These are phyloP conservation scores for Drosophila gunungcola DNA, from an alignment of 1,140 invertebrate species.

Conservation along the genomic window DNA sequence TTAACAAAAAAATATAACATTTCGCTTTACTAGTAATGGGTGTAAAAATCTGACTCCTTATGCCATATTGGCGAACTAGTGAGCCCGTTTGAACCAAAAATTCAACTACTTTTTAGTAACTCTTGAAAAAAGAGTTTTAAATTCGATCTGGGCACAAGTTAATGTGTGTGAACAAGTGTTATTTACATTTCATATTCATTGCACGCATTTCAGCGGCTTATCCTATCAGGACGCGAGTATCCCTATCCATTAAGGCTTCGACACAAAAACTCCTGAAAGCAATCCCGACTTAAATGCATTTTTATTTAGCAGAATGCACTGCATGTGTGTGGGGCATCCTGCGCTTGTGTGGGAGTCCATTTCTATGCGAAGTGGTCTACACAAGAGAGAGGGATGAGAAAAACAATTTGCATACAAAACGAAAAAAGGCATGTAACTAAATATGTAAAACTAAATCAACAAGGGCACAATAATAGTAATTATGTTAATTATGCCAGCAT, in stretches of 20 bases:
- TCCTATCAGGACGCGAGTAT: not conserved
- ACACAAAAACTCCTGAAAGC: constrained; percentile 18
- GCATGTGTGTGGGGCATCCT: not conserved
- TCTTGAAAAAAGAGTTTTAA: too few relatives aligned
- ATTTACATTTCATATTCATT: constrained; percentile 39
- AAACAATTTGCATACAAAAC: constrained; percentile 74
- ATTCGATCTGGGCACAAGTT: too few relatives aligned
- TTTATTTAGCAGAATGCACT: constrained; percentile 12
- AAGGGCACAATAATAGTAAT: constrained; percentile 77
- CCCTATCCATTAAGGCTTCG: constrained; percentile 18
- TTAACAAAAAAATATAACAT: too few relatives aligned
- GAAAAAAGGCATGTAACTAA: constrained; percentile 51
- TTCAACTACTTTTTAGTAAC: too few relatives aligned
- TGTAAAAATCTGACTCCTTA: too few relatives aligned
- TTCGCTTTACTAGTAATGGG: too few relatives aligned
- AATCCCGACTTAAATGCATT: constrained; percentile 25
- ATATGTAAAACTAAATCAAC: constrained; percentile 80
- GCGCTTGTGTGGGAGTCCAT: constrained; percentile 19
- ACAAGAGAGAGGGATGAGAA: constrained; percentile 46
- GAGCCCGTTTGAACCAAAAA: too few relatives aligned
- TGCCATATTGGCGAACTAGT: too few relatives aligned
- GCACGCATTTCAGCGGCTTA: constrained; percentile 30
- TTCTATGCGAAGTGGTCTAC: constrained; percentile 29
- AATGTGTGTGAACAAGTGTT: not conserved
- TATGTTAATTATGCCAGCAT: constrained; percentile 72